Evolutionary conservation across 2,113 vertebrate species (phyloP).

Genomic region (Columba janthina): DNA sequence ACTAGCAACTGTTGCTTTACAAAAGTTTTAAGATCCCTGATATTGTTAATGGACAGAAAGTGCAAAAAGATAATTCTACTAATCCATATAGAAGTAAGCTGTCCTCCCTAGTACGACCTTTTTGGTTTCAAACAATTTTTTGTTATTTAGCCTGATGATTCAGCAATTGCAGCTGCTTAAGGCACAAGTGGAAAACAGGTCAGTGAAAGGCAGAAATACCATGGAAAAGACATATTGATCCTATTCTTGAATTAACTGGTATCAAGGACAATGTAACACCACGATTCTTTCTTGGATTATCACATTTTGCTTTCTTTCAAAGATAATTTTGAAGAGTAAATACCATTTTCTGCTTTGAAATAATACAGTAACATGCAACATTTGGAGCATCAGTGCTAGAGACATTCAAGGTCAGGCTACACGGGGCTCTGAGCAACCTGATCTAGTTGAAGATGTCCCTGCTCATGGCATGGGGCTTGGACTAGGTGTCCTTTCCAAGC

Average conservation of each 20-base stretch:
- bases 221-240: neutral
- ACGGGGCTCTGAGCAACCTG: too few relatives aligned
- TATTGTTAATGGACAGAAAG: neutral
- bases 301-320: neutral
- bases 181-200: neutral
- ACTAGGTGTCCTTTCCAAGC: too few relatives aligned
- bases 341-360: neutral
- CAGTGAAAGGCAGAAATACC: neutral
- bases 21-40: neutral
- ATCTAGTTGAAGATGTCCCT: too few relatives aligned
- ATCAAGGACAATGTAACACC: neutral
- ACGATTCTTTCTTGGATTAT: neutral
- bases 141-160: neutral
- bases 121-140: neutral
- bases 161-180: neutral
- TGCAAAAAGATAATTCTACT: neutral
- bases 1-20: neutral
- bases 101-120: neutral
- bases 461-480: too few relatives aligned
- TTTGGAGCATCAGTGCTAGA: neutral
- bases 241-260: neutral
- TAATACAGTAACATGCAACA: rapidly evolving
- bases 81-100: neutral
- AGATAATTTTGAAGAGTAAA: neutral
- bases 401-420: too few relatives aligned